Evolutionary conservation across 2,113 vertebrate species (phyloP).

Genomic region (Ciconia maguari): DNA sequence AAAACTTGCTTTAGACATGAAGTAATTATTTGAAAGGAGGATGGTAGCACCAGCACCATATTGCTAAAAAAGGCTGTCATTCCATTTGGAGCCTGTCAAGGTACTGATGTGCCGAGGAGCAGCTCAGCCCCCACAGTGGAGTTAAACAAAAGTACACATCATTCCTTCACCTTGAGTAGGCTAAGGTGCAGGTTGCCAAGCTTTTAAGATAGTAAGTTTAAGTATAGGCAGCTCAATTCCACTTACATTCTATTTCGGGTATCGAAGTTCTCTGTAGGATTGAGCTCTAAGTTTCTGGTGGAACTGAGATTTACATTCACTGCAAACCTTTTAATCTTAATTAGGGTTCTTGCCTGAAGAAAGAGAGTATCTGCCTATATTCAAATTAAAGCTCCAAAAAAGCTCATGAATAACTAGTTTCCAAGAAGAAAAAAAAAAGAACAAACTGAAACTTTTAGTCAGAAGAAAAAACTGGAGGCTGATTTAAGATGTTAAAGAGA

Average conservation of each 20-base stretch:
- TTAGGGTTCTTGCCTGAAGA: not conserved
- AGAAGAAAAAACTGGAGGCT: not conserved
- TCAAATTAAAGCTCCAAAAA: not conserved
- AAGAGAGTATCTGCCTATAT: not conserved
- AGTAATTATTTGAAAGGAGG: not conserved
- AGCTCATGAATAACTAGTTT: not conserved
- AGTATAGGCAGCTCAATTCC: slow-evolving; percentile 13
- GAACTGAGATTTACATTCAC: not conserved
- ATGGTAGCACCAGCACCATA: not conserved
- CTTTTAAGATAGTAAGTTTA: slow-evolving; percentile 9
- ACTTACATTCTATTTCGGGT: not conserved
- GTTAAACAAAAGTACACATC: not conserved
- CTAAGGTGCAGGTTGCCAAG: not conserved
- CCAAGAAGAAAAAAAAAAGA: not conserved
- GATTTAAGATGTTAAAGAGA: not conserved
- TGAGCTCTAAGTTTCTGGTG: not conserved
- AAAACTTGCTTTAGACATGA: not conserved
- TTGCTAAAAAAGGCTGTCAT: not conserved
- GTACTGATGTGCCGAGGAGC: not conserved
- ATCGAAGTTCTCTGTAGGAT: not conserved
- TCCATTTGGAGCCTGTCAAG: not conserved
- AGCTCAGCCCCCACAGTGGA: not conserved
- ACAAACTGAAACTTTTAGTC: not conserved
- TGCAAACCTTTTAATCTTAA: not conserved
- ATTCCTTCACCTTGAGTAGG: not conserved